A percentile compares a stretch with the other conserved stretches of the same genome.
Conservation (phyloP, 2,888 invertebrate genomes). For the Tryphoninae sp. region DNA sequence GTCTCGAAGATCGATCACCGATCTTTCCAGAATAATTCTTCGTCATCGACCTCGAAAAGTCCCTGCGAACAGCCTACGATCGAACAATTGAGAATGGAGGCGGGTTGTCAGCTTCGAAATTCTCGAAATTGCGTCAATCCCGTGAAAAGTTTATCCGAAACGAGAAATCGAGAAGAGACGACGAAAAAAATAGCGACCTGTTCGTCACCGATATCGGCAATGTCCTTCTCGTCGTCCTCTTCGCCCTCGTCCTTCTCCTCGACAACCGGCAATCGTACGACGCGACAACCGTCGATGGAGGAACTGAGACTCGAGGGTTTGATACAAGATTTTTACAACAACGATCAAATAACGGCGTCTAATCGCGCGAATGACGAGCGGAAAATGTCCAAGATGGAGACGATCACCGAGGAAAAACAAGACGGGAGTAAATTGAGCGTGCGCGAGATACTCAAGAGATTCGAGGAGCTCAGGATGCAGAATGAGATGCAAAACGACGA, state of each 20-base stretch:
- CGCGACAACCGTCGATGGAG: conserved; percentile 67
- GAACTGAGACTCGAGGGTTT: conserved; percentile 74
- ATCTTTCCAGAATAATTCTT: conserved; percentile 39
- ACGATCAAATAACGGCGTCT: conserved; percentile 71
- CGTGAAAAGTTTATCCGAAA: conserved; percentile 64
- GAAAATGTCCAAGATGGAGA: conserved; percentile 85
- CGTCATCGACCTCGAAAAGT: conserved; percentile 23
- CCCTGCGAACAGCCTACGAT: conserved; percentile 73
- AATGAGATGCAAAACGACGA: conserved; percentile 72
- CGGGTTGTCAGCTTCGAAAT: conserved; percentile 75
- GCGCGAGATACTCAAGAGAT: conserved; percentile 90
- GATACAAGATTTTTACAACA: conserved; percentile 77
- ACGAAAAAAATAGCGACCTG: conserved; percentile 56
- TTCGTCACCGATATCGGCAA: conserved; percentile 40
- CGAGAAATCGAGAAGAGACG: conserved; percentile 63
- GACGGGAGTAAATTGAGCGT: conserved; percentile 91
- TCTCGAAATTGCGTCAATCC: conserved; percentile 67
- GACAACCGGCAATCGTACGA: conserved; percentile 50
- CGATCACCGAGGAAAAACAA: conserved; percentile 89
- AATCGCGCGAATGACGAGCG: conserved; percentile 70
- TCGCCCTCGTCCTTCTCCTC: conserved; percentile 60
- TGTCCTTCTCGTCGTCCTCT: conserved; percentile 46
- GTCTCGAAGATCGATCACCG: conserved; percentile 75
- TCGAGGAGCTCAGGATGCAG: conserved; percentile 86
- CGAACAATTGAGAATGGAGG: conserved; percentile 77